Conservation (phyloP, 2,888 invertebrate species). For the Parnassius apollo region DNA sequence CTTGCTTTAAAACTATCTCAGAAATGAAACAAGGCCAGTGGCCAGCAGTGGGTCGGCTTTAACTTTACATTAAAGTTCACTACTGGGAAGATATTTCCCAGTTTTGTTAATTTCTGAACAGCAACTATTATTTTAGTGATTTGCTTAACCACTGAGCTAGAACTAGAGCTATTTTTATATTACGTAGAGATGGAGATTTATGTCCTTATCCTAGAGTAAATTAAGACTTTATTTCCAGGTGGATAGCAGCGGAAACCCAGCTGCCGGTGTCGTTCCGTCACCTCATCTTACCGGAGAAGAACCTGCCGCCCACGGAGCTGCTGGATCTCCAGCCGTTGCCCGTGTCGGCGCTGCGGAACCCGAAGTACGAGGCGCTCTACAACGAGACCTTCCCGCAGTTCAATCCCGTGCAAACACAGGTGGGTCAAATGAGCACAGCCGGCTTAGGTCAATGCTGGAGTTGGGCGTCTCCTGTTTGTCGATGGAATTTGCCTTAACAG, state of each 20-base stretch:
- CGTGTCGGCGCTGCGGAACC: slow-evolving; percentile 93
- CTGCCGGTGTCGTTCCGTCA: slow-evolving; percentile 98
- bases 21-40: too few species aligned
- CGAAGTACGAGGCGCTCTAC: slow-evolving; percentile 92
- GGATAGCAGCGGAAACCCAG: slow-evolving; percentile 97
- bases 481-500: too few species aligned
- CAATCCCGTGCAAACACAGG: slow-evolving; percentile 99
- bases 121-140: too few species aligned
- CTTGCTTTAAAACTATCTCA: too few species aligned
- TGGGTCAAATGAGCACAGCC: slow-evolving; percentile 29
- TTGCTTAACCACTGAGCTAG: too few species aligned
- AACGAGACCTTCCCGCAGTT: slow-evolving; percentile 93
- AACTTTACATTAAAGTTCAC: too few species aligned
- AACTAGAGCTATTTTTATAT: too few species aligned
- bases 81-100: too few species aligned
- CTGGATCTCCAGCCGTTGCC: slow-evolving; percentile 98
- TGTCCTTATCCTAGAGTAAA: background rate
- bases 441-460: too few species aligned
- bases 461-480: too few species aligned
- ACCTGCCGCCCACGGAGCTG: slow-evolving; percentile 97
- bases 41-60: too few species aligned
- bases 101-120: too few species aligned
- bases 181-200: background rate
- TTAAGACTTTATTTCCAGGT: slow-evolving; percentile 53
- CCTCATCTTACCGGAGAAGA: slow-evolving; percentile 98